Evolutionary conservation across 2,113 vertebrate species (phyloP).

Genomic region (Hymenochirus boettgeri): DNA sequence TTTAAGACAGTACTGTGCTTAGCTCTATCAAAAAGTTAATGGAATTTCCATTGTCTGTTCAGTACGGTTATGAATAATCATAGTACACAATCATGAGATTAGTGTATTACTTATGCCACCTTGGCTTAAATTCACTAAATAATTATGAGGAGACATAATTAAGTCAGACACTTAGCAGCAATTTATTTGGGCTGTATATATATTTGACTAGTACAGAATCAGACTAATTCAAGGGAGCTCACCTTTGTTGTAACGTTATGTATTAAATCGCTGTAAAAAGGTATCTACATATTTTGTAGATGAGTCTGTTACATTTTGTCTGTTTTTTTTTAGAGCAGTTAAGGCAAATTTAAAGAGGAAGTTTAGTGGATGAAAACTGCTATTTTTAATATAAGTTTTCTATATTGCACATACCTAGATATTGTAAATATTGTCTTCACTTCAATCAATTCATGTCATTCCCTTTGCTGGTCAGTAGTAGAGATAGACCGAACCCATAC

Average conservation of each 20-base stretch:
- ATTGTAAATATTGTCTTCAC: too few species aligned
- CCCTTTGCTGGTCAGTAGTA: too few species aligned
- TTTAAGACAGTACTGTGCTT: background rate
- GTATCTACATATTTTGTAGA: too few species aligned
- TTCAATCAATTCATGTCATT: too few species aligned
- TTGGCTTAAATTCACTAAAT: background rate
- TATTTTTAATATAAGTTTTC: too few species aligned
- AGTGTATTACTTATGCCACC: background rate
- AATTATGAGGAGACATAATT: background rate
- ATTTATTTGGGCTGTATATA: background rate
- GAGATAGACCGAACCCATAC: too few species aligned
- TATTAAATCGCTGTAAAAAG: too few species aligned
- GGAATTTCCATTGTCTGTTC: background rate
- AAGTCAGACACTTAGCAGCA: background rate
- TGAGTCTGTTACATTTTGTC: too few species aligned
- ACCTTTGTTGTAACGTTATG: background rate
- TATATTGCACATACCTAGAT: too few species aligned
- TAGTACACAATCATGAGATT: background rate
- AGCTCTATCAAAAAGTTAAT: background rate
- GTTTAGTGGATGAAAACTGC: too few species aligned
- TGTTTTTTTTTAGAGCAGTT: too few species aligned
- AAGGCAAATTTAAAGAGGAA: too few species aligned
- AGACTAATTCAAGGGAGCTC: background rate
- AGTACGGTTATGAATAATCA: background rate
- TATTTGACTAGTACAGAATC: background rate